Conservation (phyloP, 2,797 vertebrate genomes). For the Typhlichthys eigenmanni region DNA sequence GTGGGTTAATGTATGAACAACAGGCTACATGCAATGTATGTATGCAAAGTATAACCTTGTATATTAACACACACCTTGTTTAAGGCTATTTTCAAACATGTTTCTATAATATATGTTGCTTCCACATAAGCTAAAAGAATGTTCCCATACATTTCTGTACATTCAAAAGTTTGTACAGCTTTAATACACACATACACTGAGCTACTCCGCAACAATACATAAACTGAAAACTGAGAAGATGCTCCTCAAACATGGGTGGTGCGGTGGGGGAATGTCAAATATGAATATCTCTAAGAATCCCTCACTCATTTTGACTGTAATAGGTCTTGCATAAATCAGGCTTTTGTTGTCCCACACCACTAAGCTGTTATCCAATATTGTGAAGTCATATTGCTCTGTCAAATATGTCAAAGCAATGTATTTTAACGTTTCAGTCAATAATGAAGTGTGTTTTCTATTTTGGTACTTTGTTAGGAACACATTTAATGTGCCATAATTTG, state of each 20-base stretch:
- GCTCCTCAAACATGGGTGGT: slow-evolving; percentile 57
- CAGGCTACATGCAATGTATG: not conserved
- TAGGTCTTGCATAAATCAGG: slow-evolving; percentile 54
- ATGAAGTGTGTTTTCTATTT: slow-evolving; percentile 49
- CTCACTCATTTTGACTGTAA: slow-evolving; percentile 60
- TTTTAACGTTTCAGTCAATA: slow-evolving; percentile 37
- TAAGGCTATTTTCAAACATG: slow-evolving; percentile 8
- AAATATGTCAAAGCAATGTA: not conserved
- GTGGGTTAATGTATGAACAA: slow-evolving; percentile 24
- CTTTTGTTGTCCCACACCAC: slow-evolving; percentile 12
- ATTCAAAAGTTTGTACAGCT: slow-evolving; percentile 24
- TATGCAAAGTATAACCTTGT: slow-evolving; percentile 24
- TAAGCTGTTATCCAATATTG: too few species aligned
- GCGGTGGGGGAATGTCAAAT: slow-evolving; percentile 52
- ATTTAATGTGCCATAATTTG: slow-evolving; percentile 36
- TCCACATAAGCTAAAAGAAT: slow-evolving; percentile 11
- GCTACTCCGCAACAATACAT: too few species aligned
- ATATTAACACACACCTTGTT: slow-evolving; percentile 23
- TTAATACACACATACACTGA: not conserved
- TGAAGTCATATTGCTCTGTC: not conserved
- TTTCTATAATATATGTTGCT: slow-evolving; percentile 3
- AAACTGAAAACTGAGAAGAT: slow-evolving; percentile 50
- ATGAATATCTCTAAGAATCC: slow-evolving; percentile 63
- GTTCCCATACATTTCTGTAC: slow-evolving; percentile 18
- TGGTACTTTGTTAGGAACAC: slow-evolving; percentile 36